Evolutionary conservation across 2,888 invertebrate genomes (phyloP), one percentile per base, ranked within the genome.

Genomic region (Epinotia demarniana): DNA sequence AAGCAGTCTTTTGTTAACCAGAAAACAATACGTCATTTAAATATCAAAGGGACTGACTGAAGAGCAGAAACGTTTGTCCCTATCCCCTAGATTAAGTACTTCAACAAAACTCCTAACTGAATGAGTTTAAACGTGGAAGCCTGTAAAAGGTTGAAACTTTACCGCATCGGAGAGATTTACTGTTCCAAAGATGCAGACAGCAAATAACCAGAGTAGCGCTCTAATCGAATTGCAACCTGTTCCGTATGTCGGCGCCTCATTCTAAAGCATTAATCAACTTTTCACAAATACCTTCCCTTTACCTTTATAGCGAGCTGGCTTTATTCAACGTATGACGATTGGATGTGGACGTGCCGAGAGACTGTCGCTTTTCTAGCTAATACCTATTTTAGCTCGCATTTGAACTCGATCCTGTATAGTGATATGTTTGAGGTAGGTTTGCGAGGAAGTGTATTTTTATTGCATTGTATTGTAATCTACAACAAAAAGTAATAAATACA

Each of bases 261-360:
- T 68, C 53, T 68, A 43, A 19, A 73, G 60, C 67, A 55, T 27
- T 67, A 61, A 73, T 73, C 73, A 73, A 61, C 62, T 39, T 33
- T n/a, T n/a, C 63, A 57, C 43, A 63, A 72, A 72, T 72, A 57
- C 72, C 57, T 49, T 5, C 19, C 43, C 18, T 18, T 18, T 58
- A 60, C 46, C 69, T 57, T 23, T 27, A 57, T 23, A 57, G 58
- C 68, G 49, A 12, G 49, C 27, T 43, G 60, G 27, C 46, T 55
- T 13, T 13, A 27, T 39, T 33, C 39, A 61, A n/a, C 9, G 33
- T 43, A 27, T 23, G 43, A 11, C 23, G 58, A 69, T 46, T 58
- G 58, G 43, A 58, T 58, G 16, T 57, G 39, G 19, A 18, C n/a
- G 8, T 16, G 23, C 4, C 18, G 5, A n/a, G 49, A 12, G 49